These are phyloP conservation scores for Thryonomys swinderianus DNA, from an alignment of 2,113 vertebrate genomes.

Conservation along the genomic window DNA sequence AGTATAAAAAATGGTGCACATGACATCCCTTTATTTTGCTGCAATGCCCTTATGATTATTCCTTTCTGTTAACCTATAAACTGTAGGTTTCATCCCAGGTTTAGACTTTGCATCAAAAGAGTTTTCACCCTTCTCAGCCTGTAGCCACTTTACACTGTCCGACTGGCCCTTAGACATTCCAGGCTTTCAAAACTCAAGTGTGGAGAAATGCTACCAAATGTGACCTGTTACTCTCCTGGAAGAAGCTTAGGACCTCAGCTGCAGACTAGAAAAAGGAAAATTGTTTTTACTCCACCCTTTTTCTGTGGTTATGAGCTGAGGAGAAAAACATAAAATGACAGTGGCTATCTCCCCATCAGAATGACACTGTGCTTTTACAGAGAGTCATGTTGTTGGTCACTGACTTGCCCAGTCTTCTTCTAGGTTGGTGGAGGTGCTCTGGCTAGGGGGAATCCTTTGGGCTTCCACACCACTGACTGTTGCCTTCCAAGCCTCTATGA, in stretches of 20 bases:
- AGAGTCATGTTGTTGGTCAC: no score
- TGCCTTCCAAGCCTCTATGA: neutral
- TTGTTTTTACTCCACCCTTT: neutral
- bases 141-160: neutral
- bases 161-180: neutral
- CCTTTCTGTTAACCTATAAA: neutral
- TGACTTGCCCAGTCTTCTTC: neutral
- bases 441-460: neutral
- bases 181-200: slow-evolving; percentile 12
- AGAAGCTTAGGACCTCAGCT: neutral
- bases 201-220: neutral
- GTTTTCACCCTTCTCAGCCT: neutral
- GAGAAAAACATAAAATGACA: neutral
- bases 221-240: neutral
- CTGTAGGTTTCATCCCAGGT: neutral
- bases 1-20: neutral
- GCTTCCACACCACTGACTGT: neutral
- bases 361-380: neutral
- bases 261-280: slow-evolving; percentile 8
- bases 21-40: neutral
- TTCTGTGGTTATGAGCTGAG: neutral
- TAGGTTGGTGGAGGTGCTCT: neutral
- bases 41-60: neutral
- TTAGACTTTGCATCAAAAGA: neutral
- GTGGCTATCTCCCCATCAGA: neutral